A percentile compares a stretch with the other conserved stretches of the same genome.
Conservation (phyloP, 1,140 invertebrate genomes). For the Sarcophaga peregrina region DNA sequence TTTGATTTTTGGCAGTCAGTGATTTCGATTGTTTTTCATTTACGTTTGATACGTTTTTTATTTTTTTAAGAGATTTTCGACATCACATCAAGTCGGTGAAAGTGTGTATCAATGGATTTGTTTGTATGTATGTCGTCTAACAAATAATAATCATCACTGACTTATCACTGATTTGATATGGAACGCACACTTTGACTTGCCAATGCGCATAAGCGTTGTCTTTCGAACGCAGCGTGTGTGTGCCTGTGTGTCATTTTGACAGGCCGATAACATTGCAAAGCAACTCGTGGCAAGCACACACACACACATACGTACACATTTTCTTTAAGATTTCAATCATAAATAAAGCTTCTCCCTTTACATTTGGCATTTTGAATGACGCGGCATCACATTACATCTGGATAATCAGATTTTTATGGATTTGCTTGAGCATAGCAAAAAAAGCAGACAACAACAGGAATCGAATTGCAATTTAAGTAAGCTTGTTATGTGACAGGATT, state of each 20-base stretch:
- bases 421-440: conserved; percentile 14
- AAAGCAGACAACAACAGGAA: not conserved
- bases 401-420: conserved; percentile 41
- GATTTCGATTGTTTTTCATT: conserved; percentile 26
- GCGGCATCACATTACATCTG: conserved; percentile 45
- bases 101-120: not conserved
- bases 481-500: conserved; percentile 36
- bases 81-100: no score
- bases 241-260: conserved; percentile 24
- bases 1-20: not conserved
- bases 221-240: no score
- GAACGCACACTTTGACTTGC: not conserved
- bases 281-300: conserved; percentile 20
- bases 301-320: not conserved
- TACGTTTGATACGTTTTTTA: conserved; percentile 1
- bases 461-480: conserved; percentile 16
- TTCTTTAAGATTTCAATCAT: conserved; percentile 45
- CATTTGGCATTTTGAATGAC: not conserved
- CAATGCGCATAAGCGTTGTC: no score
- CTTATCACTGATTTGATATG: conserved; percentile 34
- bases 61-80: not conserved
- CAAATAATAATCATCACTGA: conserved; percentile 33
- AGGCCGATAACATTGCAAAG: conserved; percentile 14
- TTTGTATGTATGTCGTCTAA: not conserved
- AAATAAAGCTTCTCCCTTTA: conserved; percentile 30